Percentiles rank a stretch among this genome's conserved stretches.
Evolutionary conservation across 1,140 invertebrate genomes (phyloP).

Genomic region (Goniozus legneri): DNA sequence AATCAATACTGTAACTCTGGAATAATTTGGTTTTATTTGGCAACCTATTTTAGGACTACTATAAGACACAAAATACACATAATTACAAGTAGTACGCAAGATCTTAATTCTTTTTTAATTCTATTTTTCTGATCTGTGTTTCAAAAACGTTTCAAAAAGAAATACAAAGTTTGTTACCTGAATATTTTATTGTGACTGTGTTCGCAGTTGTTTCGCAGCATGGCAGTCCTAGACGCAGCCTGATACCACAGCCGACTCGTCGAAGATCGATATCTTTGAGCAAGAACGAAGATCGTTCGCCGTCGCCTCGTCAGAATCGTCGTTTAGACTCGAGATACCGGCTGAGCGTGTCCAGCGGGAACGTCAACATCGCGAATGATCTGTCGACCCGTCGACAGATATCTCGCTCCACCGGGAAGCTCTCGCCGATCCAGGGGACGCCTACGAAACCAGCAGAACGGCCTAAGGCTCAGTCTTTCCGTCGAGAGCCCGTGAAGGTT

Average conservation of each 20-base stretch:
- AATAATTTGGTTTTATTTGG: no score
- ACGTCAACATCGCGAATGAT: slow-evolving; percentile 19
- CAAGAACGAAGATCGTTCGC: slow-evolving; percentile 28
- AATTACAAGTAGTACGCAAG: no score
- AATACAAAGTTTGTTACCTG: no score
- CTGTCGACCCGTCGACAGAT: slow-evolving; percentile 14
- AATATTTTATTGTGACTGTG: no score
- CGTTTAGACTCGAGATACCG: slow-evolving; percentile 17
- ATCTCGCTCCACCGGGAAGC: slow-evolving; percentile 17
- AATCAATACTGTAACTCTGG: no score
- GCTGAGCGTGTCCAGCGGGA: slow-evolving; percentile 10
- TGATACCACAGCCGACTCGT: slow-evolving; percentile 44
- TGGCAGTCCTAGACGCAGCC: slow-evolving; percentile 44
- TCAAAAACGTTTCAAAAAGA: no score
- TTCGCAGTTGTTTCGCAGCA: slow-evolving; percentile 48
- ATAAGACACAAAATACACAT: no score
- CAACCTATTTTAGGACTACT: no score
- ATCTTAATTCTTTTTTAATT: no score
- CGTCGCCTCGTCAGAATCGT: slow-evolving; percentile 23
- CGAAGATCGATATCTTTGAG: slow-evolving; percentile 38
- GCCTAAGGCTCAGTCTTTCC: background rate
- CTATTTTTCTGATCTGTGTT: no score
- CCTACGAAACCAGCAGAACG: slow-evolving; percentile 28
- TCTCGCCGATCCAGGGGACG: slow-evolving; percentile 44
- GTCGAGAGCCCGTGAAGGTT: slow-evolving; percentile 4